Conservation (phyloP, 2,113 vertebrate species). For the Ciconia boyciana region DNA sequence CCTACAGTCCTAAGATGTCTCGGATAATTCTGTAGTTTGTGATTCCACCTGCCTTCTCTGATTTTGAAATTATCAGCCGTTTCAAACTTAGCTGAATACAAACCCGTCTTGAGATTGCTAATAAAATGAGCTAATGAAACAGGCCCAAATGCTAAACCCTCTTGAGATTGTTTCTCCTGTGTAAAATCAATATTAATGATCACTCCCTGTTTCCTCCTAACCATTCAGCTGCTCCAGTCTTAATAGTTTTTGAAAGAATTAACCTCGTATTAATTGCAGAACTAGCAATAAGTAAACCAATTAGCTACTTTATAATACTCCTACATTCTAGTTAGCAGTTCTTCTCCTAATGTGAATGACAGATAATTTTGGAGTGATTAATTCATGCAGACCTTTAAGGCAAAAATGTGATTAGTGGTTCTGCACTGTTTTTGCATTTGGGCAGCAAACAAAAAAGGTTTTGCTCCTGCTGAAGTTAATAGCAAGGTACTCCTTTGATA, state of each 20-base stretch:
- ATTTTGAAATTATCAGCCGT: neutral
- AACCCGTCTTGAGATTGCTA: neutral
- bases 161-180: neutral
- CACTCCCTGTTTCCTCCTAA: neutral
- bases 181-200: constrained; percentile 41
- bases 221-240: neutral
- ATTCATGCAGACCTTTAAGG: neutral
- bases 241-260: constrained; percentile 27
- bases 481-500: neutral
- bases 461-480: neutral
- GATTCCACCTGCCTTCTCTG: neutral
- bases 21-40: neutral
- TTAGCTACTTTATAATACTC: neutral
- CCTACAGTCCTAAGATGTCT: neutral
- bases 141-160: neutral
- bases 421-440: neutral
- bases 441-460: neutral
- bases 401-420: neutral
- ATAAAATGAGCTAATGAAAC: constrained; percentile 37
- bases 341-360: neutral
- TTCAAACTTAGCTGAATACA: neutral
- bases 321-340: neutral
- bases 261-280: constrained; percentile 10
- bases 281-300: constrained; percentile 5
- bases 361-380: neutral